Base-by-base conservation (phyloP, 2,113 vertebrate species). In the Emydura subglobosa region DNA sequence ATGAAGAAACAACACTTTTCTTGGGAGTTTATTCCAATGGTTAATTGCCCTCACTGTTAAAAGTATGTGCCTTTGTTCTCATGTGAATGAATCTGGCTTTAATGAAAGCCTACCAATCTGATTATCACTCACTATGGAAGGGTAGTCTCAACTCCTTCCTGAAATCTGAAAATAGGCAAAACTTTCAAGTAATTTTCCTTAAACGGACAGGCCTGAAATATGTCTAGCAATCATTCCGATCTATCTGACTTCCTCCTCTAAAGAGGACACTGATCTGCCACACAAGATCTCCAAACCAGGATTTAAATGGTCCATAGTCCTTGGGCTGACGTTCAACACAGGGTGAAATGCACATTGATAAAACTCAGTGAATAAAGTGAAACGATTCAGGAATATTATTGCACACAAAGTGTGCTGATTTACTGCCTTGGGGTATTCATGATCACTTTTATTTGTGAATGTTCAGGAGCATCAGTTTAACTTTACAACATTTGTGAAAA, bases 311-410 rank as follows among this genome's bases (percentile, higher is more conserved):
- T 72, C 19, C n/a, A n/a, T n/a, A n/a, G 65, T 5, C 92, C 19
- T 76, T 1, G 11, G 78, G 29, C 7, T 0, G 0, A 25, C n/a
- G 29, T 24, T n/a, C 79, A 65, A 7, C 53, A 53, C 27, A 0
- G 0, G 65, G 83, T 14, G 89, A 11, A 22, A 54, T 57, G 88
- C 17, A 31, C 17, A 24, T 34, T 90, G 22, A 17, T 54, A 1
- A 31, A 29, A 85, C 0, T 0, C 4, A 27, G 19, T 81, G 34
- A 92, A 85, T 55, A 50, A 85, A 92, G 86, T 14, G 1, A 44
- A 89, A n/a, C 53, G 19, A 2, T 17, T 59, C 68, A 86, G 86
- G n/a, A 85, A 31, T 72, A n/a, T 65, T 82, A 10, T 13, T 78
- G 50, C 14, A 61, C 57, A 47, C 42, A 5, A 80, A 54, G 17